Base-by-base conservation (phyloP, 1,140 invertebrate species). In the Geopemphigus sp. region DNA sequence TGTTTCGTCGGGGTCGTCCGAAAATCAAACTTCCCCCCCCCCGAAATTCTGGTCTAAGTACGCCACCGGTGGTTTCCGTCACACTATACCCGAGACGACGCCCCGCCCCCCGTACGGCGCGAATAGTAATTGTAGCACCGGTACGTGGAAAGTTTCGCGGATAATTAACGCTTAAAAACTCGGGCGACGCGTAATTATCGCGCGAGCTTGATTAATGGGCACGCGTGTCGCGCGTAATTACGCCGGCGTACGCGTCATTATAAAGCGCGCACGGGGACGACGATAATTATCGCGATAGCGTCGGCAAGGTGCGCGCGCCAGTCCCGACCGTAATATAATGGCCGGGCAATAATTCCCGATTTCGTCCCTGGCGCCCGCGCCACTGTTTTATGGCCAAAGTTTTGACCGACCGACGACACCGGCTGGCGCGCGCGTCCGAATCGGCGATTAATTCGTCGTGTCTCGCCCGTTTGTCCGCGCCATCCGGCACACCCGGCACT, bases 151-250 rank as follows among this genome's bases (percentile, higher is more conserved):
- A 39, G 17, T 64, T 64, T 39, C 29, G 19, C 17, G 17, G 24
- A 74, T 39, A 57, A 74, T 74, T 74, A 56, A 57, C 54, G 32
- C 26, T 74, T 72, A 57, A 74, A 74, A 57, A 74, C 39, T 53
- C 29, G 24, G 19, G 22, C 45, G 22, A 1, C 17, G 50, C 19
- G 68, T 5, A 24, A 24, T 73, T 53, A 24, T 73, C 24, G 50
- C 45, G 66, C 32, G 32, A n/a, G 39, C n/a, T 66, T 74, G 72
- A 74, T 74, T 74, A 74, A 74, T 22, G 29, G 72, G 72, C 24
- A 39, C 50, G 47, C 72, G 29, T 74, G 70, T 73, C 70, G 12
- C 10, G 45, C 22, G 22, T 57, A 39, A 57, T 39, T 56, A 74
- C 70, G 22, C 22, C 39, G 26, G 26, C 59, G 59, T n/a, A 17